Evolutionary conservation across 2,797 vertebrate genomes (phyloP).

Genomic region (Diplodus puntazzo): DNA sequence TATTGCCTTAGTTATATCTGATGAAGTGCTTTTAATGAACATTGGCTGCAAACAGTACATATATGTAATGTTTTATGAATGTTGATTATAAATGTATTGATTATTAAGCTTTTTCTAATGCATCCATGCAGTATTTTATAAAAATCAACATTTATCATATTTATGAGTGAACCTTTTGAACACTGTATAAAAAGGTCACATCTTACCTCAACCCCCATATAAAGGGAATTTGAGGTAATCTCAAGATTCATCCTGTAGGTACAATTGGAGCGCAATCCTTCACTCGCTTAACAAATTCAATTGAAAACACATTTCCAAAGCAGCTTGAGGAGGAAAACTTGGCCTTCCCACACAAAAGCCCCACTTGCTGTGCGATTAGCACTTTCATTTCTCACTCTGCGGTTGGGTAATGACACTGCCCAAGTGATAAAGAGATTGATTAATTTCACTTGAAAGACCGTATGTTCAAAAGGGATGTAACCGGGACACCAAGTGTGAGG

Average conservation of each 20-base stretch:
- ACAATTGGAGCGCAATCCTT: constrained; percentile 7
- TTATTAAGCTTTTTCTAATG: background rate
- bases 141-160: background rate
- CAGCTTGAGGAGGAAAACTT: constrained; percentile 82
- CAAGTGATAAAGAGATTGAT: constrained; percentile 96
- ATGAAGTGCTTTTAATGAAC: constrained; percentile 12
- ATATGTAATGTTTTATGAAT: background rate
- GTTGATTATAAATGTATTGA: background rate
- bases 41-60: background rate
- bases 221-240: constrained; percentile 52
- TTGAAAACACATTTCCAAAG: constrained; percentile 66
- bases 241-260: constrained; percentile 42
- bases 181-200: constrained; percentile 20
- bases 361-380: constrained; percentile 88
- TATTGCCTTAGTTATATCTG: constrained; percentile 33
- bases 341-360: constrained; percentile 83
- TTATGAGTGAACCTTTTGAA: constrained; percentile 13
- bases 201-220: constrained; percentile 1
- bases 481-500: constrained; percentile 71
- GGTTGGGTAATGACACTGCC: constrained; percentile 93
- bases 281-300: constrained; percentile 61
- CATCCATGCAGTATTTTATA: constrained; percentile 1
- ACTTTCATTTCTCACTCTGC: constrained; percentile 95
- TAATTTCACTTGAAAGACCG: constrained; percentile 94
- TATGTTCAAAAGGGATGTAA: constrained; percentile 89